Percentiles rank a stretch among this genome's conserved stretches.
Conservation (phyloP, 1,140 invertebrate genomes). For the Drosophila tsacasi region DNA sequence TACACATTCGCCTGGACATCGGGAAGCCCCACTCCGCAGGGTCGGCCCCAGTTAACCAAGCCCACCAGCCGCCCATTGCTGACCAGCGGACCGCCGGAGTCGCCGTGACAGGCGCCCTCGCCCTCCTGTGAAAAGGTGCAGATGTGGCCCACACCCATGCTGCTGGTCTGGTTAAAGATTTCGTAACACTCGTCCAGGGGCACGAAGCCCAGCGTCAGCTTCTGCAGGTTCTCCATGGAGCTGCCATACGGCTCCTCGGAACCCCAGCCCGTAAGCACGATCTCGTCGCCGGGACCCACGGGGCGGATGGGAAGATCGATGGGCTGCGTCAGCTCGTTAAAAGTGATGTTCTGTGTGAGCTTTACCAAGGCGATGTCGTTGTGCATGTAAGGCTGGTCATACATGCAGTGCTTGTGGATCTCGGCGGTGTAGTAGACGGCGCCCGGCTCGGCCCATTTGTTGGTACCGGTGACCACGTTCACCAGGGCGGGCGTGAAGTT, state of each 20-base stretch:
- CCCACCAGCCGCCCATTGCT: slow-evolving; percentile 84
- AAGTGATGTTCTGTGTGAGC: slow-evolving; percentile 81
- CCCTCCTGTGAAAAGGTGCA: slow-evolving; percentile 87
- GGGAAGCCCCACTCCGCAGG: slow-evolving; percentile 85
- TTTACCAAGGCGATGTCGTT: slow-evolving; percentile 87
- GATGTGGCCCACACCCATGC: slow-evolving; percentile 85
- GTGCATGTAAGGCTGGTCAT: slow-evolving; percentile 69
- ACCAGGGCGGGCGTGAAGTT: slow-evolving; percentile 17
- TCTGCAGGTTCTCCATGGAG: slow-evolving; percentile 53
- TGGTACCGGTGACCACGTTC: slow-evolving; percentile 57
- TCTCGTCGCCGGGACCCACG: slow-evolving; percentile 25
- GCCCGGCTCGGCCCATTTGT: slow-evolving; percentile 49
- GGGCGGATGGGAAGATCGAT: slow-evolving; percentile 55
- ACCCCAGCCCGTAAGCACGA: slow-evolving; percentile 87
- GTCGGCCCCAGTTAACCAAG: slow-evolving; percentile 86
- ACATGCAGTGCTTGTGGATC: slow-evolving; percentile 62
- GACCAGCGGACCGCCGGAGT: slow-evolving; percentile 85
- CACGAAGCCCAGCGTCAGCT: slow-evolving; percentile 59
- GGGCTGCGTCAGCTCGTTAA: slow-evolving; percentile 85
- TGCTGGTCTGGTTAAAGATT: slow-evolving; percentile 54
- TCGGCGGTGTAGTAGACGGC: slow-evolving; percentile 43
- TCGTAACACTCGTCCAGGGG: slow-evolving; percentile 51
- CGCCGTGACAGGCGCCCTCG: slow-evolving; percentile 87
- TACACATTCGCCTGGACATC: slow-evolving; percentile 86
- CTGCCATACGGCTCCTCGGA: slow-evolving; percentile 50